Percentiles rank a stretch among this genome's conserved stretches.
Conservation (phyloP, 2,797 vertebrate genomes). For the Emydoidea blandingii region DNA sequence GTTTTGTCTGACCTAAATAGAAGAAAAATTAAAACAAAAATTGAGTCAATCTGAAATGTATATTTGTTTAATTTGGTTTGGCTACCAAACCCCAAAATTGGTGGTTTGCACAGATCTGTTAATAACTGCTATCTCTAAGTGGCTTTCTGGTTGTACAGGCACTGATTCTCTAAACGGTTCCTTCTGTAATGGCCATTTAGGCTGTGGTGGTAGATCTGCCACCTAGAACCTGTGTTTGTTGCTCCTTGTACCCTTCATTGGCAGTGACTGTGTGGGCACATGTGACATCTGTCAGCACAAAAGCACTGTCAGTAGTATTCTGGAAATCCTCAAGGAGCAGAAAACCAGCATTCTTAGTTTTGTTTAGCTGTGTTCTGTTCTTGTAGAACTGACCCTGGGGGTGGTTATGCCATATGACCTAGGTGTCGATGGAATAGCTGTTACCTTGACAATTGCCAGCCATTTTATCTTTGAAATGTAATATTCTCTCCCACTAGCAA, state of each 20-base stretch:
- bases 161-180: neutral
- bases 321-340: accelerated
- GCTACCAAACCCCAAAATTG: neutral
- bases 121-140: neutral
- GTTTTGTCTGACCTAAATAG: neutral
- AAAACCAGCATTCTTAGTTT: neutral
- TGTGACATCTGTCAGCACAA: neutral
- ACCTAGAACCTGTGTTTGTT: neutral
- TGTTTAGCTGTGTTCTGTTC: neutral
- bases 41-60: neutral
- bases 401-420: neutral
- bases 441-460: neutral
- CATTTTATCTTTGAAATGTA: neutral
- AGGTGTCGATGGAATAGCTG: accelerated
- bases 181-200: neutral
- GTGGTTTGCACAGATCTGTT: neutral
- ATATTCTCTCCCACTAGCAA: neutral
- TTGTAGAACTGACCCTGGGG: neutral
- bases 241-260: neutral
- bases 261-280: neutral
- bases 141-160: neutral
- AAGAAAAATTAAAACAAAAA: neutral
- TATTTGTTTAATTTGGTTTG: neutral
- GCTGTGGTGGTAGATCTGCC: neutral
- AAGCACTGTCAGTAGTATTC: neutral